Evolutionary conservation across 2,113 vertebrate species (phyloP).

Genomic region (Larimichthys polyactis): DNA sequence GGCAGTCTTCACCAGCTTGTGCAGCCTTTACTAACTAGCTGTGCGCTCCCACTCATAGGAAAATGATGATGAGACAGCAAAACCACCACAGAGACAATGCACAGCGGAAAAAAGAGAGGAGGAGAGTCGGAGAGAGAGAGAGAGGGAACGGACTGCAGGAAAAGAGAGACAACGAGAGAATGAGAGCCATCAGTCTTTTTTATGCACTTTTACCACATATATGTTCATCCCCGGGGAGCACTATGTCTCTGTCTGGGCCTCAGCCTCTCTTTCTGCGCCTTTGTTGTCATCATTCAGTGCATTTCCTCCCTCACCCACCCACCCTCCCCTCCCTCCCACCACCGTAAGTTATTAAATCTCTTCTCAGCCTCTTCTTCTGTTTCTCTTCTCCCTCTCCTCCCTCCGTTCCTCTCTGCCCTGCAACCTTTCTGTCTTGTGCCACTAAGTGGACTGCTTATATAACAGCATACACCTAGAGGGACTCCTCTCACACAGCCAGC

Average conservation of each 20-base stretch:
- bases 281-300: constrained; percentile 66
- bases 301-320: constrained; percentile 31
- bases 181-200: constrained; percentile 74
- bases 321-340: background rate
- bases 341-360: constrained; percentile 67
- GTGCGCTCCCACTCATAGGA: constrained; percentile 68
- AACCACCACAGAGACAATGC: constrained; percentile 66
- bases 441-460: constrained; percentile 80
- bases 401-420: constrained; percentile 52
- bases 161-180: constrained; percentile 49
- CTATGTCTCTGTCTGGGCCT: constrained; percentile 55
- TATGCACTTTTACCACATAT: constrained; percentile 67
- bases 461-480: constrained; percentile 69
- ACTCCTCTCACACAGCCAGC: constrained; percentile 55
- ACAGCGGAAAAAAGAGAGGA: constrained; percentile 38
- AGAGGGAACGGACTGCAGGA: constrained; percentile 28
- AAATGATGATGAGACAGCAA: constrained; percentile 83
- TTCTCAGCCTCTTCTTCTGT: constrained; percentile 41
- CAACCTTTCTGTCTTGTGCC: constrained; percentile 71
- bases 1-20: constrained; percentile 64
- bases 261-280: constrained; percentile 37
- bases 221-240: constrained; percentile 59
- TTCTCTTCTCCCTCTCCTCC: constrained; percentile 24
- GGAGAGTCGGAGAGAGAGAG: constrained; percentile 24
- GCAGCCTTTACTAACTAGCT: constrained; percentile 77